These are phyloP conservation scores for Lithosia quadra DNA, from an alignment of 2,888 invertebrate genomes.

Conservation along the genomic window DNA sequence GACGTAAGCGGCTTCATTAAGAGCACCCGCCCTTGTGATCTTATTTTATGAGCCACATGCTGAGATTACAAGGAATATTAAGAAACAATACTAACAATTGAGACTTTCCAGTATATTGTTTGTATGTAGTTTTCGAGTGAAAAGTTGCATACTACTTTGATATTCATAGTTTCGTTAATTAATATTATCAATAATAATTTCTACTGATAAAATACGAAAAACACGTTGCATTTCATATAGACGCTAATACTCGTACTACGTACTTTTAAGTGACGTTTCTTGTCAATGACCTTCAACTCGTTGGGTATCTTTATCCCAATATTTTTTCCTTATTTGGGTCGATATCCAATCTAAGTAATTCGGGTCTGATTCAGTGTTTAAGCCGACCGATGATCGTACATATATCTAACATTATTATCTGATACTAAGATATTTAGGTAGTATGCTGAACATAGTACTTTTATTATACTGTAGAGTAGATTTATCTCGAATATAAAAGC, in stretches of 20 bases:
- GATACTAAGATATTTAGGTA: not conserved
- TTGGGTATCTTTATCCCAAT: not conserved
- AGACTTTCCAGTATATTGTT: not conserved
- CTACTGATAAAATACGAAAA: not conserved
- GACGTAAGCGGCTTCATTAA: conserved; percentile 47
- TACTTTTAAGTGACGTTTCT: not conserved
- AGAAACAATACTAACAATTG: conserved; percentile 19
- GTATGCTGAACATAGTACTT: not conserved
- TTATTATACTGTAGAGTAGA: not conserved
- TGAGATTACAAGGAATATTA: conserved; percentile 26
- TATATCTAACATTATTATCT: not conserved
- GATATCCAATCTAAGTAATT: conserved; percentile 18
- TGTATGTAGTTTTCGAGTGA: not conserved
- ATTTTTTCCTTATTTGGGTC: conserved; percentile 11
- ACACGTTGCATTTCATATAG: not conserved
- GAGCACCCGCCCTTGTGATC: conserved; percentile 35
- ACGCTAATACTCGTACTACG: not conserved
- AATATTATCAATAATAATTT: no score
- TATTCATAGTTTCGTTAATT: not conserved
- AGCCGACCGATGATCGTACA: not conserved
- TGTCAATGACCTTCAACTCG: not conserved
- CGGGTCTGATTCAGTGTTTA: not conserved
- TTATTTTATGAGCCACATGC: conserved; percentile 33
- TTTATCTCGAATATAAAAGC: no score
- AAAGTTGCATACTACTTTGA: no score